Conservation (phyloP, 2,888 invertebrate genomes). For the Xestia rhomboidea region DNA sequence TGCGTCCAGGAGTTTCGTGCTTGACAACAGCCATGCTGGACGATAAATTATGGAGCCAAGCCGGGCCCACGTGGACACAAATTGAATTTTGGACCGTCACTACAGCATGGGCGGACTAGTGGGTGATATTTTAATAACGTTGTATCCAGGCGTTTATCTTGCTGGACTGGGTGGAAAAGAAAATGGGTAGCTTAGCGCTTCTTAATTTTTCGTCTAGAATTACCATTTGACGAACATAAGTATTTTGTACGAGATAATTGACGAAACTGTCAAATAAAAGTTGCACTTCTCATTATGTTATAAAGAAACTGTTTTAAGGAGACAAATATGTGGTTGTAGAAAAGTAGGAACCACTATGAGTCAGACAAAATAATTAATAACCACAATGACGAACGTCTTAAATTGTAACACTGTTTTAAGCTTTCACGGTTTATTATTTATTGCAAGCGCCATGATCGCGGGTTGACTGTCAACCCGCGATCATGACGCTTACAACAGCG, state of each 20-base stretch:
- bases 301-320: background rate
- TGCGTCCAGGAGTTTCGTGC: slow-evolving; percentile 55
- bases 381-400: no score
- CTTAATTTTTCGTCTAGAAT: background rate
- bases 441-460: no score
- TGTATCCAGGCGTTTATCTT: background rate
- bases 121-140: slow-evolving; percentile 45
- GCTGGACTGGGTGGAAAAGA: background rate
- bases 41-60: slow-evolving; percentile 62
- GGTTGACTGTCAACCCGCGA: no score
- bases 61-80: slow-evolving; percentile 52
- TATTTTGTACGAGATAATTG: background rate
- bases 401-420: no score
- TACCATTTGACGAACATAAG: background rate
- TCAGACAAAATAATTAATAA: no score
- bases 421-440: no score
- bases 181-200: background rate
- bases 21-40: slow-evolving; percentile 46
- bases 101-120: slow-evolving; percentile 19
- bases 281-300: background rate
- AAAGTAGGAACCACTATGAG: background rate
- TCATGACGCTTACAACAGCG: no score
- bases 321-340: background rate
- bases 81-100: slow-evolving; percentile 64
- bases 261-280: background rate